A percentile compares a stretch with the other conserved stretches of the same genome.
Conservation (phyloP, 2,888 invertebrate genomes). For the Galerucella nymphaeae region DNA sequence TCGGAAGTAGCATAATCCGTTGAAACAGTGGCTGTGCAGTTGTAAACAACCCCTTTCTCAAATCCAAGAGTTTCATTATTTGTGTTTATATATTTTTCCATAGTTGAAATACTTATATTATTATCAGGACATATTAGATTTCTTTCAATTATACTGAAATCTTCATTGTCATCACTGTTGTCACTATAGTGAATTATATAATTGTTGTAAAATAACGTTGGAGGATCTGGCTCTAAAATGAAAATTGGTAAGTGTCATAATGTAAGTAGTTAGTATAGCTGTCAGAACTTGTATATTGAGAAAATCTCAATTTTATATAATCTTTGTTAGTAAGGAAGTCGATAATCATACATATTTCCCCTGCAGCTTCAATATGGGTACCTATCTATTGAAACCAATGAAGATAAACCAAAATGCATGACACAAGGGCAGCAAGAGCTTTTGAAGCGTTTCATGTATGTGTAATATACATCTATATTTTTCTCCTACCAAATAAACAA, state of each 20-base stretch:
- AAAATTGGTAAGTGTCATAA: background rate
- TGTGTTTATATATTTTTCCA: background rate
- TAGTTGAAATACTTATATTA: background rate
- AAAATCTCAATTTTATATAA: too few relatives aligned
- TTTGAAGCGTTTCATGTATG: too few relatives aligned
- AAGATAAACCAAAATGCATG: too few relatives aligned
- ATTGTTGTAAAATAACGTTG: background rate
- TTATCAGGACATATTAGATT: background rate
- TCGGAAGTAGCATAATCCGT: background rate
- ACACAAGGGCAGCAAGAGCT: too few relatives aligned
- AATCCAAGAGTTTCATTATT: background rate
- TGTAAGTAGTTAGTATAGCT: too few relatives aligned
- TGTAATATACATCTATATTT: too few relatives aligned
- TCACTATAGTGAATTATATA: background rate
- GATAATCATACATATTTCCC: too few relatives aligned
- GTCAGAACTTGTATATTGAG: too few relatives aligned
- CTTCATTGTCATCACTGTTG: background rate
- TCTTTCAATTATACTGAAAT: background rate
- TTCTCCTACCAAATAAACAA: too few relatives aligned
- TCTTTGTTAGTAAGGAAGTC: too few relatives aligned
- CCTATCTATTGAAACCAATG: too few relatives aligned
- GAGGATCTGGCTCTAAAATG: constrained; percentile 21
- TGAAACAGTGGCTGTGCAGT: background rate
- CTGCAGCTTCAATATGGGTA: too few relatives aligned
- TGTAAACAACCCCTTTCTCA: background rate